phyloP scores from a whole-genome alignment of 2,888 invertebrate genomes.

The Loripinus fragilis region DNA sequence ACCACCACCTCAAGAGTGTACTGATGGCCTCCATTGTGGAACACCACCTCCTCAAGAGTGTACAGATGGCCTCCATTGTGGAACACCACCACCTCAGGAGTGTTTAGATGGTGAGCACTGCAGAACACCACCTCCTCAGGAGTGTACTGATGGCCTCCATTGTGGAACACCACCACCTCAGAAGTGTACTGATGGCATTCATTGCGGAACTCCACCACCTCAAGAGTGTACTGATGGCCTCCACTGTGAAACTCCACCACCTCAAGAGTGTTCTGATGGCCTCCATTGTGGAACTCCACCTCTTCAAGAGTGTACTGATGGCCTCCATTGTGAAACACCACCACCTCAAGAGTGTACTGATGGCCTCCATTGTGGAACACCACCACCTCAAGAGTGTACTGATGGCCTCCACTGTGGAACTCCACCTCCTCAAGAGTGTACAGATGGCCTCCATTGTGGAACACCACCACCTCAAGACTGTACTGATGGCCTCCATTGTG shows the following conservation, averaged over 20 bases:
- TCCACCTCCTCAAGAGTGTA: conserved; percentile 48
- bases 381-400: conserved; percentile 44
- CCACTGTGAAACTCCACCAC: conserved; percentile 22
- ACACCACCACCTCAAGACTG: conserved; percentile 45
- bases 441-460: conserved; percentile 59
- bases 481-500: conserved; percentile 57
- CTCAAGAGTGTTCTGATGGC: conserved; percentile 47
- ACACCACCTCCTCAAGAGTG: conserved; percentile 45
- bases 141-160: conserved; percentile 62
- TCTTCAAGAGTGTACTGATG: conserved; percentile 35
- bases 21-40: conserved; percentile 56
- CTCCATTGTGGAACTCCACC: conserved; percentile 57
- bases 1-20: conserved; percentile 42
- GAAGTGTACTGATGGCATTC: conserved; percentile 55
- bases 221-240: conserved; percentile 26
- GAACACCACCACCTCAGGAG: conserved; percentile 35
- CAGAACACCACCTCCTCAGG: conserved; percentile 34
- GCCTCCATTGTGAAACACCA: conserved; percentile 40
- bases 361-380: conserved; percentile 49
- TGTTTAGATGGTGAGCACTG: conserved; percentile 57
- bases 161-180: conserved; percentile 62
- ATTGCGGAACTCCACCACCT: conserved; percentile 60
- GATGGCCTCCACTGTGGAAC: conserved; percentile 61
- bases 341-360: conserved; percentile 45
- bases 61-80: conserved; percentile 31